These are phyloP conservation scores for Hoplostethus atlanticus DNA, from an alignment of 2,797 vertebrate species.

Conservation along the genomic window DNA sequence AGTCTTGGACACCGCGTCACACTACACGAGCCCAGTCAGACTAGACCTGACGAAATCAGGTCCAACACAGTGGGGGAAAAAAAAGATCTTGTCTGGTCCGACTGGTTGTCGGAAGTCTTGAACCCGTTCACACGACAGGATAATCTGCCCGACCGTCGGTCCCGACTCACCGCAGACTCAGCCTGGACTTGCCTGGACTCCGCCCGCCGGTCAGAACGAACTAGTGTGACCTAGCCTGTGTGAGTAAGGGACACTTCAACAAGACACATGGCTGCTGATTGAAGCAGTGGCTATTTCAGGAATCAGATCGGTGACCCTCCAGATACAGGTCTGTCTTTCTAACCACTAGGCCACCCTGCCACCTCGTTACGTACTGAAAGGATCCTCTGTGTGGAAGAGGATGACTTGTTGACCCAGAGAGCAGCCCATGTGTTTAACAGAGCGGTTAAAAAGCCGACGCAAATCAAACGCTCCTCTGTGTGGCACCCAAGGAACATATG, in stretches of 20 bases:
- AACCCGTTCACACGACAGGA: no score
- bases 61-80: no score
- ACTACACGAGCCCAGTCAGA: no score
- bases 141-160: no score
- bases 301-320: neutral
- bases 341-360: neutral
- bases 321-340: neutral
- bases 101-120: no score
- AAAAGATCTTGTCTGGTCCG: no score
- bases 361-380: neutral
- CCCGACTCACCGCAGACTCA: no score
- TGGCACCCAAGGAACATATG: slow-evolving; percentile 30
- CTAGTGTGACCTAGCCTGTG: no score
- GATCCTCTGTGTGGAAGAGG: neutral
- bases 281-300: neutral
- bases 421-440: slow-evolving; percentile 29
- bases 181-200: no score
- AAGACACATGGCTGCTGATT: neutral
- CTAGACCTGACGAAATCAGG: no score
- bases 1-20: no score
- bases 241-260: neutral
- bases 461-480: slow-evolving; percentile 8
- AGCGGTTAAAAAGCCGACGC: slow-evolving; percentile 1
- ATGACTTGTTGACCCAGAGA: slow-evolving; percentile 16
- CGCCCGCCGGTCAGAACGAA: no score